Conservation (phyloP, 2,888 invertebrate genomes). For the Trichopria drosophilae region DNA sequence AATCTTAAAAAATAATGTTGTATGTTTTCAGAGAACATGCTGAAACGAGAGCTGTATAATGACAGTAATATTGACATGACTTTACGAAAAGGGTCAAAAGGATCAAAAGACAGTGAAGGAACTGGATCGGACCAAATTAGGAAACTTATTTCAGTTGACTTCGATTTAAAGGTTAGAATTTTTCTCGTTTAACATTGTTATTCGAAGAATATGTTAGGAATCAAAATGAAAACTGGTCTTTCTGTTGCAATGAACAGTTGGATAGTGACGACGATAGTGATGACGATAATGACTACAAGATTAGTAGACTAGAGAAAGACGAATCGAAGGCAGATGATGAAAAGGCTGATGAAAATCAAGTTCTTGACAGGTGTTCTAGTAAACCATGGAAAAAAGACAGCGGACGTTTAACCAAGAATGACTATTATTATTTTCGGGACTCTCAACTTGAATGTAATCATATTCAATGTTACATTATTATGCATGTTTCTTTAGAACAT, state of each 20-base stretch:
- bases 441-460: conserved; percentile 75
- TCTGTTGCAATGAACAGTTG: conserved; percentile 49
- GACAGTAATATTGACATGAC: too few relatives aligned
- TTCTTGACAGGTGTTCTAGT: conserved; percentile 45
- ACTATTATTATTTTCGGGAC: conserved; percentile 80
- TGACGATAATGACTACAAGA: conserved; percentile 59
- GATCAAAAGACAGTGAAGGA: too few relatives aligned
- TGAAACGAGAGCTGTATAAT: too few relatives aligned
- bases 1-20: too few relatives aligned
- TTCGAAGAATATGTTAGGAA: too few relatives aligned
- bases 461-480: conserved; percentile 8
- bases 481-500: conserved; percentile 12
- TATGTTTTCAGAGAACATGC: too few relatives aligned
- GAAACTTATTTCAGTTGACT: conserved; percentile 53
- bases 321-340: conserved; percentile 50
- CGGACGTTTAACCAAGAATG: conserved; percentile 67
- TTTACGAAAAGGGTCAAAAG: too few relatives aligned
- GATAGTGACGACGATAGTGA: conserved; percentile 60
- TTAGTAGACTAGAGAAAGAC: conserved; percentile 47
- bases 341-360: conserved; percentile 34
- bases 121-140: too few relatives aligned
- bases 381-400: conserved; percentile 57
- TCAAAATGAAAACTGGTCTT: too few relatives aligned
- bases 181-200: conserved; percentile 6
- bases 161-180: conserved; percentile 48